Evolutionary conservation across 2,888 invertebrate species (phyloP).

Genomic region (Argyresthia albistria): DNA sequence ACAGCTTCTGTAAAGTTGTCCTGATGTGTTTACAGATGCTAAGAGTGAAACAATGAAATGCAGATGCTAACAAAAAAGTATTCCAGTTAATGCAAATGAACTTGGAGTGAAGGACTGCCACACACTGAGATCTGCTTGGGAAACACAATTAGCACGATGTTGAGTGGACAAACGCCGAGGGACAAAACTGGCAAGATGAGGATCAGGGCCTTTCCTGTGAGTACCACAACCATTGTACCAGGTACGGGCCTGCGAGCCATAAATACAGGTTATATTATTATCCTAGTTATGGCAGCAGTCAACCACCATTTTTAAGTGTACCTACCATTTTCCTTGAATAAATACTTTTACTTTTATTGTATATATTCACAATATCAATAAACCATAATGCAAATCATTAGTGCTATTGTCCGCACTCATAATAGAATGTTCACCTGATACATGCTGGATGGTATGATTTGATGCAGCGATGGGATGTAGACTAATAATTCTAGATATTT

Average conservation of each 20-base stretch:
- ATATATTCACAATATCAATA: too few species aligned
- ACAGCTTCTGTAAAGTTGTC: not conserved
- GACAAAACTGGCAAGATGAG: slow-evolving; percentile 96
- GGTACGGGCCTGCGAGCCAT: too few species aligned
- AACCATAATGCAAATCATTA: not conserved
- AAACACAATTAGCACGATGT: slow-evolving; percentile 72
- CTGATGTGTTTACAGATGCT: slow-evolving; percentile 43
- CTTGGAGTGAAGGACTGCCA: slow-evolving; percentile 21
- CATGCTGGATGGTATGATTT: not conserved
- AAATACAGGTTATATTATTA: too few species aligned
- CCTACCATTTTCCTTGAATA: too few species aligned
- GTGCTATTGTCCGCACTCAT: not conserved
- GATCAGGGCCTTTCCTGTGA: slow-evolving; percentile 97
- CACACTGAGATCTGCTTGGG: too few species aligned
- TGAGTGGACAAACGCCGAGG: slow-evolving; percentile 81
- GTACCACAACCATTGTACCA: slow-evolving; percentile 43
- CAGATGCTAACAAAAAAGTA: slow-evolving; percentile 55
- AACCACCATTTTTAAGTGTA: too few species aligned
- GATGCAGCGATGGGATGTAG: not conserved
- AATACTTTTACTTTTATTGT: too few species aligned
- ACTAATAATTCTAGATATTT: too few species aligned
- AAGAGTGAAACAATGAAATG: slow-evolving; percentile 9
- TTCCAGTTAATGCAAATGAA: slow-evolving; percentile 55
- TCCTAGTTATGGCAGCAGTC: too few species aligned
- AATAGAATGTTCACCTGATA: not conserved